phyloP scores from a whole-genome alignment of 1,140 invertebrate species.

The Parapsyche elsis region DNA sequence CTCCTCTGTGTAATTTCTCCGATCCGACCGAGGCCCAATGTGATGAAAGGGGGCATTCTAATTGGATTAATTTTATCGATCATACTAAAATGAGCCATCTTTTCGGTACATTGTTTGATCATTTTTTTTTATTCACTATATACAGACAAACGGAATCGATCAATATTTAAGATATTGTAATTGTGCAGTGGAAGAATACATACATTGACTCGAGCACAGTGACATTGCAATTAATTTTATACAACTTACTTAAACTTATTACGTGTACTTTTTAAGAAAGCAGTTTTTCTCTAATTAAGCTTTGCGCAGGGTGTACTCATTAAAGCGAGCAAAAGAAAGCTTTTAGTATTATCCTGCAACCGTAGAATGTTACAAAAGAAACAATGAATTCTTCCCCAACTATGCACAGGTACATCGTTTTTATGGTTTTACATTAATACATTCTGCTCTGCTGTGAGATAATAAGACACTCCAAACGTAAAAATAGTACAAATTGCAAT shows the following conservation, averaged over 20 bases:
- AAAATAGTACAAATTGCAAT: not conserved
- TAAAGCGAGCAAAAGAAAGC: not conserved
- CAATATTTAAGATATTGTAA: not conserved
- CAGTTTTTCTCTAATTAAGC: conserved; percentile 17
- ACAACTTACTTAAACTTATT: no score
- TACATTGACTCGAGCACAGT: no score
- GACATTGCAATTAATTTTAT: not conserved
- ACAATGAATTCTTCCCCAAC: not conserved
- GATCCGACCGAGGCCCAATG: not conserved
- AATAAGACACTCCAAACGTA: not conserved
- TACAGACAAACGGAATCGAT: not conserved
- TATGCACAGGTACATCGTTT: no score
- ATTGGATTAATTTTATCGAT: conserved; percentile 27
- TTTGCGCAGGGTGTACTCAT: not conserved
- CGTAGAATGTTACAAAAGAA: not conserved
- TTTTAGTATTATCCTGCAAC: conserved; percentile 5
- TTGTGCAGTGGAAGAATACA: no score
- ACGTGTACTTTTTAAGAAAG: no score
- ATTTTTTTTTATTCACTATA: not conserved
- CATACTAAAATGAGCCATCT: not conserved
- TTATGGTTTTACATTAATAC: no score
- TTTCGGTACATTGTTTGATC: not conserved
- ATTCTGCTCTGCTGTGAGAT: not conserved
- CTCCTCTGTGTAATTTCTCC: conserved; percentile 10
- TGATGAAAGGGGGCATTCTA: not conserved